phyloP scores from a whole-genome alignment of 2,888 invertebrate genomes.

The Leucophenga montana region DNA sequence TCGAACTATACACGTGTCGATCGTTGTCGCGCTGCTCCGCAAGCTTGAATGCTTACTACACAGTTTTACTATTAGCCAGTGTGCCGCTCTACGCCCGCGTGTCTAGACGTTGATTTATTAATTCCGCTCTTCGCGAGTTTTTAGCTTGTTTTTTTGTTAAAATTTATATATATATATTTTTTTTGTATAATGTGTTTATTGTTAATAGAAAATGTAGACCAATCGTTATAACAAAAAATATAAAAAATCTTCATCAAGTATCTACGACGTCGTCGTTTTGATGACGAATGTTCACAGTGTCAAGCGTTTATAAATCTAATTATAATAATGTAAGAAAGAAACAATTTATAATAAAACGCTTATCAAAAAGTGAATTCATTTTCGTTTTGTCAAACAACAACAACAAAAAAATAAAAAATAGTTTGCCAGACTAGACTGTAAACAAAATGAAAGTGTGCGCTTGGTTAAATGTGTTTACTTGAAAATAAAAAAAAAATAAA shows the following conservation, averaged over 20 bases:
- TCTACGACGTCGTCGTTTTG: background rate
- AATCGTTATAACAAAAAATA: background rate
- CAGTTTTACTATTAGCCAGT: background rate
- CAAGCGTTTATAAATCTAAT: constrained; percentile 1
- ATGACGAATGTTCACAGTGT: background rate
- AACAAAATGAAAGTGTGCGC: constrained; percentile 47
- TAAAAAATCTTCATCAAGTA: background rate
- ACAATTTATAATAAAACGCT: background rate
- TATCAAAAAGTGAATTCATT: constrained; percentile 25
- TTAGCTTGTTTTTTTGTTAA: constrained; percentile 11
- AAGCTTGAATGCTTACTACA: background rate
- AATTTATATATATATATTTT: constrained; percentile 29
- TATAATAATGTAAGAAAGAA: background rate
- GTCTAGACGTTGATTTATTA: constrained; percentile 55
- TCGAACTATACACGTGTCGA: background rate
- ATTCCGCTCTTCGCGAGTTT: constrained; percentile 38
- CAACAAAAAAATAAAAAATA: constrained; percentile 32
- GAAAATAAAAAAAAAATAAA: constrained; percentile 23
- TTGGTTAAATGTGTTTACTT: constrained; percentile 37
- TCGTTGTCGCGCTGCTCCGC: background rate
- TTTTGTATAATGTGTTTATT: constrained; percentile 3
- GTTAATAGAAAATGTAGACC: background rate
- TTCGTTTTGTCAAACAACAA: no score
- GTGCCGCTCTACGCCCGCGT: constrained; percentile 40
- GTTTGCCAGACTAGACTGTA: constrained; percentile 52